Evolutionary conservation across 2,113 vertebrate species (phyloP), one percentile per base, ranked within the genome.

Genomic region (Camelus bactrianus): DNA sequence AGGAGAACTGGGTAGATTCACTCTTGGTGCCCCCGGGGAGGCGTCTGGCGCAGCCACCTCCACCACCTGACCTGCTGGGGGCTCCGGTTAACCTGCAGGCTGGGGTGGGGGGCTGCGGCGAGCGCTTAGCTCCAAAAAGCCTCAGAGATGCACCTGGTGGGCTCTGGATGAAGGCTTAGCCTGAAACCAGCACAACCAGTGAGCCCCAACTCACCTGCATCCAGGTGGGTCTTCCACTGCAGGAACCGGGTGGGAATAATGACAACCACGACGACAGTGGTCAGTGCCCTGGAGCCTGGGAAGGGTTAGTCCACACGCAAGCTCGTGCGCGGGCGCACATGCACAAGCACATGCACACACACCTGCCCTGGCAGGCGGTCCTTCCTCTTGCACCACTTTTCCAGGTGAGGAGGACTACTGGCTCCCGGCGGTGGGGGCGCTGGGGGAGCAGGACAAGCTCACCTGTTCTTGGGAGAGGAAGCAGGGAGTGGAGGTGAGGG

Each of bases 111-210:
- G 26, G 15, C 46, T 9, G 64, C 2, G 6, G 54, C 26, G 26
- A 5, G 24, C 19, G 9, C 30, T 75, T 1, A 2, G 67, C 15
- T 10, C 17, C 48, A 4, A 0, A 75, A 42, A 75, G 48, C 48
- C 26, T 4, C 16, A 5, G 5, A 24, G 62, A 46, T 0, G 3
- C 1, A 5, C 0, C 1, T 8, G 0, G 1, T 32, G 54, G 38
- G 52, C 65, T 54, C 22, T 8, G 24, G 65, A 35, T 28, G 14
- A n/a, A 2, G 19, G 4, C 35, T 48, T 6, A 20, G 11, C 3
- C 42, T 46, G 54, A 65, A 70, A 46, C 38, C 72, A 22, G 26
- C 1, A 5, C 48, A 9, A 3, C 64, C 50, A 0, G 10, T 0
- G 4, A 46, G 56, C 35, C 58, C 46, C 16, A 13, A n/a, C 35